Evolutionary conservation across 2,113 vertebrate genomes (phyloP).

Genomic region (Caracal caracal): DNA sequence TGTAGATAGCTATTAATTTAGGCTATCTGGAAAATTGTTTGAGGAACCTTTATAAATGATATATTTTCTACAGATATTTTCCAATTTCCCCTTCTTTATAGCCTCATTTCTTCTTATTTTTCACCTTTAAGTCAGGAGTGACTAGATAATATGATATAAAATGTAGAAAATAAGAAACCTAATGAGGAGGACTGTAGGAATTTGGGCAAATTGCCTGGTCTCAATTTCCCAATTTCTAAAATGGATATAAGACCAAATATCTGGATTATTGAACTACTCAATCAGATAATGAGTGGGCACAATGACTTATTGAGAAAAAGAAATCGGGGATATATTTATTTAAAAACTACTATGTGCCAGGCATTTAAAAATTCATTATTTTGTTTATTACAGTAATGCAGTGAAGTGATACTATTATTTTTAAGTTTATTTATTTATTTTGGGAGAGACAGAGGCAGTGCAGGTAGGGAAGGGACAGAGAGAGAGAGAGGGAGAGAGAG

Average conservation of each 20-base stretch:
- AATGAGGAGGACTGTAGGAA: constrained; percentile 4
- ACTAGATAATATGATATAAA: not conserved
- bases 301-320: not conserved
- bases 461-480: no score
- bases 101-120: constrained; percentile 22
- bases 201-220: constrained; percentile 13
- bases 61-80: not conserved
- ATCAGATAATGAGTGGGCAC: not conserved
- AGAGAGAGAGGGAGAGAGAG: no score
- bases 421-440: no score
- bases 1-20: not conserved
- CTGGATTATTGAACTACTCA: not conserved
- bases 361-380: not conserved
- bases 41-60: constrained; percentile 26
- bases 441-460: no score
- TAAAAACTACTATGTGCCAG: not conserved
- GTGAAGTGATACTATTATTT: no score
- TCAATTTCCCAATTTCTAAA: constrained; percentile 42
- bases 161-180: not conserved
- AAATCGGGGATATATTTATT: constrained; percentile 6
- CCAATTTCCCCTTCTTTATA: not conserved
- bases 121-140: not conserved
- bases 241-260: not conserved
- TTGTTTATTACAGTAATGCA: not conserved
- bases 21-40: not conserved